Evolutionary conservation across 2,888 invertebrate species (phyloP), one percentile per base, ranked within the genome.

Genomic region (Malthinus seriepunctatus): DNA sequence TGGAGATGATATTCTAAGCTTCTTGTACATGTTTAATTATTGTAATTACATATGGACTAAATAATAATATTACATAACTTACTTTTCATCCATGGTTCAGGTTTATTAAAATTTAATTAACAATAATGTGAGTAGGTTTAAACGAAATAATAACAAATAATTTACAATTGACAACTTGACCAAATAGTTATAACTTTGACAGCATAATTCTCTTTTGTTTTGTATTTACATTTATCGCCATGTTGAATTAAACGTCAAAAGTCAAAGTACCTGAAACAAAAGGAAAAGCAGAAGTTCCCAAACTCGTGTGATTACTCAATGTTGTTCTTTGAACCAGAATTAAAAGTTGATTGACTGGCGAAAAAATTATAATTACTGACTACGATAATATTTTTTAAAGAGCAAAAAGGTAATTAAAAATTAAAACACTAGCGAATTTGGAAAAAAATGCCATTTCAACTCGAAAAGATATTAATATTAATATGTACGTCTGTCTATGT

Each of bases 11-110:
- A 56, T 56, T 45, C 38, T 35, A 44, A 38, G 33, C 12, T 46
- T 32, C n/a, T 37, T 38, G 23, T 12, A 34, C 31, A 34, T 23
- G 15, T n/a, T 39, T 54, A 3, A 3, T 6, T 46, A 32, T 6
- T 49, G 7, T 37, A 34, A 11, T 11, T 47, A 33, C 47, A 47
- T 47, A 47, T 47, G 47, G 47, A 33, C 14, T 47, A 32, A 47
- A 52, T 50, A 56, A 39, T 56, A 37, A 55, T 49, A 59, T 47
- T 45, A 38, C 46, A 51, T 45, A 35, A 68, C 70, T 67, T 64
- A 71, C 69, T 60, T 69, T 50, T 71, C 68, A 32, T 67, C 67
- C 71, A 71, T 71, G 46, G 48, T 42, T 35, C 45, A 38, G n/a
- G 1, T 8, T 23, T 8, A 46, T 11, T 39, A 10, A 39, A 39